phyloP scores from a whole-genome alignment of 64 coral and sea anemone genomes.

The Dendrophyllia cribrosa region DNA sequence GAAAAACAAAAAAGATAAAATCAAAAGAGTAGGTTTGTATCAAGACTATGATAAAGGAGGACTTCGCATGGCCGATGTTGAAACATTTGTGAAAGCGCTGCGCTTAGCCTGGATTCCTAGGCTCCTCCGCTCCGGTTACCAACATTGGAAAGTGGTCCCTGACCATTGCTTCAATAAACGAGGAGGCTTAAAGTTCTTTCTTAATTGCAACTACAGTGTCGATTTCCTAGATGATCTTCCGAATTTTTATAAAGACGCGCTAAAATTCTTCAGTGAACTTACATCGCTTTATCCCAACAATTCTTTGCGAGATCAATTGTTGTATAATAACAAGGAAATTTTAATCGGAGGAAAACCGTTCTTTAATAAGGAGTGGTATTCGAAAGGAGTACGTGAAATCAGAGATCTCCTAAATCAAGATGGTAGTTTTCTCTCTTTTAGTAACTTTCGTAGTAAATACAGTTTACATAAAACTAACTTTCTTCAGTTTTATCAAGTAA shows the following conservation, averaged over 20 bases:
- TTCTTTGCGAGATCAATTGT: background rate
- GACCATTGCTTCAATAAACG: background rate
- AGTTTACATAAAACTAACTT: background rate
- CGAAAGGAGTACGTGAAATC: background rate
- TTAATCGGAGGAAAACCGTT: background rate
- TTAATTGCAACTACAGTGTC: constrained; percentile 9
- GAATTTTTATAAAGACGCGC: background rate
- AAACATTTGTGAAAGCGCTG: constrained; percentile 14
- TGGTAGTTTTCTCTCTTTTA: background rate
- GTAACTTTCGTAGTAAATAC: background rate
- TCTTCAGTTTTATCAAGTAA: too few relatives aligned
- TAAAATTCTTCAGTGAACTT: background rate
- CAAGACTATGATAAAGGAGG: constrained; percentile 11
- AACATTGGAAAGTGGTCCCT: background rate
- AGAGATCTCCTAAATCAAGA: background rate
- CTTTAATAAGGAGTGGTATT: background rate
- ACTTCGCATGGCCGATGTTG: background rate
- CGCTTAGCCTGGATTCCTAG: constrained; percentile 2
- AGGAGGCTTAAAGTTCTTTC: background rate
- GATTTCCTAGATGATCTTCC: background rate
- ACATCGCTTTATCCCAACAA: background rate
- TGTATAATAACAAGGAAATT: background rate
- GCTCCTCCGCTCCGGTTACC: background rate
- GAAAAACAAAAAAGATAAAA: constrained; percentile 21
- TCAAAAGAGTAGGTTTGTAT: background rate